Percentiles rank a stretch among this genome's conserved stretches.
Conservation (phyloP, 2,888 invertebrate species). For the Pteria penguin region DNA sequence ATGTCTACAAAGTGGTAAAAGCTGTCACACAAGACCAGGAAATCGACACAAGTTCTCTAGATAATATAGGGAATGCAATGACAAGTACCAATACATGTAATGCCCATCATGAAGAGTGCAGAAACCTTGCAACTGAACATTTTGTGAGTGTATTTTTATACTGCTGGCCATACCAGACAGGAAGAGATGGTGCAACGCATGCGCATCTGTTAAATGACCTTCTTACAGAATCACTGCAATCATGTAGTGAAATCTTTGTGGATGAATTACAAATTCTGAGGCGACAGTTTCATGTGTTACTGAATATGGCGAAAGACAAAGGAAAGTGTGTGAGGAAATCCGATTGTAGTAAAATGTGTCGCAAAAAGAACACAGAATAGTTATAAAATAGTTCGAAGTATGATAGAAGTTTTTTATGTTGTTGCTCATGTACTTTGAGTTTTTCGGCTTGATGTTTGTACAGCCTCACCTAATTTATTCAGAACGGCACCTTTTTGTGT, state of each 20-base stretch:
- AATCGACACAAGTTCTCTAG: neutral
- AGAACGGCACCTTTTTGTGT: too few species aligned
- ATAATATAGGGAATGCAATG: neutral
- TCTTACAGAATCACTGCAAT: neutral
- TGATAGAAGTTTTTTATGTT: too few species aligned
- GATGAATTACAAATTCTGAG: neutral
- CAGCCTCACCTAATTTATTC: too few species aligned
- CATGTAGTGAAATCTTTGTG: neutral
- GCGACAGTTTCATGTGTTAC: neutral
- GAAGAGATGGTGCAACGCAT: neutral
- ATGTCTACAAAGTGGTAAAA: slow-evolving; percentile 39
- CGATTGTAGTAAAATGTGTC: too few species aligned
- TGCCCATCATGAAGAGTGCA: neutral
- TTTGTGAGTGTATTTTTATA: slow-evolving; percentile 53
- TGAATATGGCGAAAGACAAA: too few species aligned
- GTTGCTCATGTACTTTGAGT: too few species aligned
- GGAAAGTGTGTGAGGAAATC: too few species aligned
- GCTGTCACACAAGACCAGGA: neutral
- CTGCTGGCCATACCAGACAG: slow-evolving; percentile 55
- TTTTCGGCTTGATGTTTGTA: too few species aligned
- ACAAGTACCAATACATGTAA: neutral
- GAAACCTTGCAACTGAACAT: slow-evolving; percentile 38
- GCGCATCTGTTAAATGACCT: neutral
- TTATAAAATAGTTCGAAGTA: too few species aligned
- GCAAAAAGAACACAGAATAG: too few species aligned